Percentiles rank a stretch among this genome's conserved stretches.
Evolutionary conservation across 1,140 invertebrate species (phyloP).

Genomic region (Scylla paramamosain): DNA sequence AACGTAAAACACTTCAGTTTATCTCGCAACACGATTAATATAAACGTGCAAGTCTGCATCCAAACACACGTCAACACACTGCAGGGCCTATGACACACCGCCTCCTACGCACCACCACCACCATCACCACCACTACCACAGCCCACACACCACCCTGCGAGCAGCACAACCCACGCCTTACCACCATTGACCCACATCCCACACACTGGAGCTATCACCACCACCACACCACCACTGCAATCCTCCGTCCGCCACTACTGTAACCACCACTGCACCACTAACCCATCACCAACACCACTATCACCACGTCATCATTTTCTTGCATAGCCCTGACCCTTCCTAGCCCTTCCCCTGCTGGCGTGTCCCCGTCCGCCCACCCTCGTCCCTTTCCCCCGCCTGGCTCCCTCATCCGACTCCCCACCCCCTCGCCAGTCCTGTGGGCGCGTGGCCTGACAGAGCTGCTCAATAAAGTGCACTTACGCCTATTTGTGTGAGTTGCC

Average conservation of each 20-base stretch:
- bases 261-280: not conserved
- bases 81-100: not conserved
- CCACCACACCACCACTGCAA: not conserved
- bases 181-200: not conserved
- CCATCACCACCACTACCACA: not conserved
- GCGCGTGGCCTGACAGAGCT: slow-evolving; percentile 64
- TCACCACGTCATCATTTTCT: not conserved
- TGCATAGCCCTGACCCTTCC: not conserved
- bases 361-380: not conserved
- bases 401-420: slow-evolving; percentile 10
- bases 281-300: not conserved
- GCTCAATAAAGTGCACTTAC: slow-evolving; percentile 73
- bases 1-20: not conserved
- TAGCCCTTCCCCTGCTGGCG: not conserved
- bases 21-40: not conserved
- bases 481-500: slow-evolving; percentile 69
- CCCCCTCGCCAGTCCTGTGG: slow-evolving; percentile 49
- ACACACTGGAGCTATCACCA: not conserved
- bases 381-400: not conserved
- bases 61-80: not conserved
- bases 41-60: not conserved
- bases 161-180: not conserved
- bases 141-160: not conserved
- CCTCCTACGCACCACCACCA: not conserved
- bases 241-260: not conserved